Percentiles rank a stretch among this genome's conserved stretches.
phyloP scores from a whole-genome alignment of 2,113 vertebrate genomes.

The Apodemus speciosus region DNA sequence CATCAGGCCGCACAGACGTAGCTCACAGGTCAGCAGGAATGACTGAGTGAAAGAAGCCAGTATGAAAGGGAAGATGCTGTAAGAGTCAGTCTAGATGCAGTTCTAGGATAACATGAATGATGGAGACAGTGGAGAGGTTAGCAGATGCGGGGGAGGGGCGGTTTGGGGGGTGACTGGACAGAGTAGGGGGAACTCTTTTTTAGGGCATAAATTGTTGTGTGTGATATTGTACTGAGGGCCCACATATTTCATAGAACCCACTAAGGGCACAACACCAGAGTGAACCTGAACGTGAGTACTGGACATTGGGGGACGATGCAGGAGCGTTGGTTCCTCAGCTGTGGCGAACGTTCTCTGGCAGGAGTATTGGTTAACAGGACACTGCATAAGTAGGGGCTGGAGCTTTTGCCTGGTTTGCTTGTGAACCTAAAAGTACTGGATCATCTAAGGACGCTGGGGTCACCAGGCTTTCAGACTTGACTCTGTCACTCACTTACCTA shows the following conservation, averaged over 20 bases:
- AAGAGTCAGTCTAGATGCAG: accelerated
- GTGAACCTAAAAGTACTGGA: neutral
- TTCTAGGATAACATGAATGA: neutral
- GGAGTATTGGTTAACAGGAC: neutral
- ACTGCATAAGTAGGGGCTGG: neutral
- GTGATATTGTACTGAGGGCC: neutral
- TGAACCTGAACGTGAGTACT: neutral
- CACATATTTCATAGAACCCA: neutral
- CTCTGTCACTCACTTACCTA: neutral
- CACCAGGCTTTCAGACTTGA: too few species aligned
- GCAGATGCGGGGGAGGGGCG: neutral
- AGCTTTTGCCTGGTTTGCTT: neutral
- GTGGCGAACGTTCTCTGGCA: neutral
- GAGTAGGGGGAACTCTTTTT: neutral
- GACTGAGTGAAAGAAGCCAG: neutral
- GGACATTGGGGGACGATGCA: neutral
- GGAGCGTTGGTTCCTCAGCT: neutral
- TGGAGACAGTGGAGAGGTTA: neutral
- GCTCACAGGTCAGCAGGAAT: too few species aligned
- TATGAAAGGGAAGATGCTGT: neutral
- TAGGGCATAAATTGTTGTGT: neutral
- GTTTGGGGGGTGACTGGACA: neutral
- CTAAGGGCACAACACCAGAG: neutral
- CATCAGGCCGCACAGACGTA: accelerated
- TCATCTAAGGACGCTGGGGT: neutral